These are phyloP conservation scores for Cyprinodon tularosa DNA, from an alignment of 2,113 vertebrate genomes.

Conservation along the genomic window DNA sequence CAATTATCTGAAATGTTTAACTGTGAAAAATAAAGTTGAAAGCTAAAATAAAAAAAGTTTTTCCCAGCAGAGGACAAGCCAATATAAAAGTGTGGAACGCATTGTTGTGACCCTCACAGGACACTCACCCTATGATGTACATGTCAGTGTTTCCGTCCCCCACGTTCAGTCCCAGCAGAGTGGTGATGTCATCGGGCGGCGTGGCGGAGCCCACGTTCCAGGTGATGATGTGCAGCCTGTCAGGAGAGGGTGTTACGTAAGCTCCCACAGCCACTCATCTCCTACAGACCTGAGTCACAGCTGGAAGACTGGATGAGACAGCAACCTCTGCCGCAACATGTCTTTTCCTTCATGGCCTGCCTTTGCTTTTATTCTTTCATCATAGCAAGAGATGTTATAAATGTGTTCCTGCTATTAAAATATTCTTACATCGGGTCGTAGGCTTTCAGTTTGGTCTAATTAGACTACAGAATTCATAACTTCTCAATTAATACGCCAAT, in stretches of 20 bases:
- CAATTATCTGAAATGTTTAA: neutral
- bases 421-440: too few species aligned
- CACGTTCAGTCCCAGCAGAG: slow-evolving; percentile 89
- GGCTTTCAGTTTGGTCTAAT: neutral
- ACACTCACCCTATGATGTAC: slow-evolving; percentile 94
- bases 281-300: slow-evolving; percentile 10
- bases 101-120: neutral
- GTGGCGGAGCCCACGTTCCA: slow-evolving; percentile 96
- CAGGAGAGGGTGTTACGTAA: slow-evolving; percentile 24
- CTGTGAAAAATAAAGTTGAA: neutral
- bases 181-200: slow-evolving; percentile 90
- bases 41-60: neutral
- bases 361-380: neutral
- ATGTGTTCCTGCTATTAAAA: neutral
- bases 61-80: neutral
- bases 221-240: slow-evolving; percentile 93
- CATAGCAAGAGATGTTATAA: neutral
- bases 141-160: slow-evolving; percentile 88
- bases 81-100: slow-evolving; percentile 2
- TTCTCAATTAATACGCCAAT: too few species aligned
- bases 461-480: neutral
- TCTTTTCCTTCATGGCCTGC: neutral
- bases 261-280: slow-evolving; percentile 1
- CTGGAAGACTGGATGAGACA: slow-evolving; percentile 8
- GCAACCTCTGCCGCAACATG: neutral